phyloP scores from a whole-genome alignment of 2,888 invertebrate genomes.

The Lasioglossum figueresi region DNA sequence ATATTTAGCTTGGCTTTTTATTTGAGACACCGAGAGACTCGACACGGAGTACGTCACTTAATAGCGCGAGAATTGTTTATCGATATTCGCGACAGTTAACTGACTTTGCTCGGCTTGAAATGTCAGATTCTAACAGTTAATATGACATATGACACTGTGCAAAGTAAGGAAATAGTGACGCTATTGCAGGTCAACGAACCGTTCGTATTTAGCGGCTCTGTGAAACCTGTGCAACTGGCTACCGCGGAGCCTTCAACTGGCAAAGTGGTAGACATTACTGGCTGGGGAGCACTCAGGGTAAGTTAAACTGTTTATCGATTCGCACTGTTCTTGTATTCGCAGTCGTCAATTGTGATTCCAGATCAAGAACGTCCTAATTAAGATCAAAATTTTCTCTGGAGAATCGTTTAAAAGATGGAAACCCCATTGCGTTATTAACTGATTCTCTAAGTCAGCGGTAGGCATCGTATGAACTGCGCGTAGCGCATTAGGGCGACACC shows the following conservation, averaged over 20 bases:
- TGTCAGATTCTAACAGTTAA: not conserved
- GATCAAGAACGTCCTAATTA: too few species aligned
- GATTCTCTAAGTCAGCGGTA: not conserved
- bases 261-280: constrained; percentile 74
- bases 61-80: not conserved
- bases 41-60: not conserved
- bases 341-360: not conserved
- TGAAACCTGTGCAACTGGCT: constrained; percentile 57
- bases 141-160: not conserved
- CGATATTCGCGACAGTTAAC: not conserved
- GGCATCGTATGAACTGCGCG: too few species aligned
- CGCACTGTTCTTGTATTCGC: too few species aligned
- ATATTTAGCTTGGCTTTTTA: not conserved
- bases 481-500: too few species aligned
- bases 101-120: not conserved
- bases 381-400: not conserved
- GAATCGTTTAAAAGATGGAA: not conserved
- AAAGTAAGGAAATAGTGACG: not conserved
- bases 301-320: constrained; percentile 1
- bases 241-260: constrained; percentile 53
- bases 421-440: too few species aligned
- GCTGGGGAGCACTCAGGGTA: constrained; percentile 76
- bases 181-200: constrained; percentile 57
- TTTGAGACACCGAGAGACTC: not conserved
- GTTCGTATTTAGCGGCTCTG: constrained; percentile 42